Evolutionary conservation across 2,888 invertebrate species (phyloP).

Genomic region (Glyphotaelius pellucidus): DNA sequence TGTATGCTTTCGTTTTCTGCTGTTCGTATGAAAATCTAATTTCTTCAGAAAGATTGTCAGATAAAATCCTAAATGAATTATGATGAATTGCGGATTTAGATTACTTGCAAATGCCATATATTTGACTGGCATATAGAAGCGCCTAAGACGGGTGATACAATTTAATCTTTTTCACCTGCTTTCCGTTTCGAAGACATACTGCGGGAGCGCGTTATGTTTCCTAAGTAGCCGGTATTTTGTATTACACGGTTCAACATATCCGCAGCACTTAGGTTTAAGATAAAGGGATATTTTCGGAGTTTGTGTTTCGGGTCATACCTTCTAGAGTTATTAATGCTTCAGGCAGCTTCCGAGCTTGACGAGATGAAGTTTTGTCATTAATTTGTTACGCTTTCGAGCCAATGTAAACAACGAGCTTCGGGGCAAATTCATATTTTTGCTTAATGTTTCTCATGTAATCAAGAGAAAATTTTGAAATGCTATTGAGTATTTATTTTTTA

Average conservation of each 20-base stretch:
- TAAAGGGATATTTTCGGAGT: conserved; percentile 36
- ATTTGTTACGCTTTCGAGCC: conserved; percentile 11
- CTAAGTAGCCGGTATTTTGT: conserved; percentile 17
- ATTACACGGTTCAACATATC: conserved; percentile 23
- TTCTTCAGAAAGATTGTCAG: not conserved
- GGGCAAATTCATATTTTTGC: not conserved
- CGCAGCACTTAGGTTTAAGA: conserved; percentile 12
- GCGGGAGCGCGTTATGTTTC: conserved; percentile 43
- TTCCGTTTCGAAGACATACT: conserved; percentile 10
- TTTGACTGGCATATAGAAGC: conserved; percentile 9
- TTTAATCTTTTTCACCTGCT: conserved; percentile 47
- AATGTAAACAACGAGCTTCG: not conserved
- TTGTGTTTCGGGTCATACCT: conserved; percentile 37
- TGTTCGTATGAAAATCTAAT: too few species aligned
- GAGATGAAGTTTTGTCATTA: conserved; percentile 46
- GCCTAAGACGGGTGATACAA: conserved; percentile 34
- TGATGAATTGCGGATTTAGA: conserved; percentile 6
- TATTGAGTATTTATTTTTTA: too few species aligned
- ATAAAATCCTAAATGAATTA: not conserved
- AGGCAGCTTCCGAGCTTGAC: conserved; percentile 21
- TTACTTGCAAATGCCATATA: not conserved
- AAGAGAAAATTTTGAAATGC: too few species aligned
- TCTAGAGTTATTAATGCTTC: conserved; percentile 39
- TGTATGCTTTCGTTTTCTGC: not conserved
- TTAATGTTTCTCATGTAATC: not conserved